Evolutionary conservation across 2,113 vertebrate genomes (phyloP).

Genomic region (Ptilorrhoa leucosticta): DNA sequence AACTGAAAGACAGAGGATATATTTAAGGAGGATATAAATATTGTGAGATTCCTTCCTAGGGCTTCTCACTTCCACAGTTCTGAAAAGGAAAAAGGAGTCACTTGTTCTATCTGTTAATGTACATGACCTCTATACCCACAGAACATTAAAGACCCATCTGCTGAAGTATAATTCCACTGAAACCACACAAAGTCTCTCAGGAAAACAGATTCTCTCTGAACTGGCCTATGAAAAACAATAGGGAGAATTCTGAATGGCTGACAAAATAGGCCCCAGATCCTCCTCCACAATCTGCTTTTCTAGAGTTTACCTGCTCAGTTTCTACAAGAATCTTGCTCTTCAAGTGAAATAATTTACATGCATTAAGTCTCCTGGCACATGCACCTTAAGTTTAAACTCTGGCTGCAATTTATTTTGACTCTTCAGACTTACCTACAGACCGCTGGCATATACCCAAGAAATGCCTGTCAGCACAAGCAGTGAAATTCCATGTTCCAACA

Average conservation of each 20-base stretch:
- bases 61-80: background rate
- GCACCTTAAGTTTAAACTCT: background rate
- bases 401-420: background rate
- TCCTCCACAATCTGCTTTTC: background rate
- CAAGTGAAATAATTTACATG: background rate
- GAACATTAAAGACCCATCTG: background rate
- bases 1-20: background rate
- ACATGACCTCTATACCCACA: background rate
- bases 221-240: background rate
- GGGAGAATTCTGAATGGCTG: background rate
- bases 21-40: background rate
- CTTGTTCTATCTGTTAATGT: background rate
- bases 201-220: background rate
- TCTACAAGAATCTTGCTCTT: background rate
- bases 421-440: conserved; percentile 75
- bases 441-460: conserved; percentile 82
- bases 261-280: background rate
- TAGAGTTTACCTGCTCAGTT: background rate
- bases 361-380: background rate
- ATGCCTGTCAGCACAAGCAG: conserved; percentile 77
- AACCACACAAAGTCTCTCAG: background rate
- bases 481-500: conserved; percentile 90
- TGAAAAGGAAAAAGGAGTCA: background rate
- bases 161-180: background rate
- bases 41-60: background rate